phyloP scores from a whole-genome alignment of 2,113 vertebrate genomes.

The Lontra canadensis region DNA sequence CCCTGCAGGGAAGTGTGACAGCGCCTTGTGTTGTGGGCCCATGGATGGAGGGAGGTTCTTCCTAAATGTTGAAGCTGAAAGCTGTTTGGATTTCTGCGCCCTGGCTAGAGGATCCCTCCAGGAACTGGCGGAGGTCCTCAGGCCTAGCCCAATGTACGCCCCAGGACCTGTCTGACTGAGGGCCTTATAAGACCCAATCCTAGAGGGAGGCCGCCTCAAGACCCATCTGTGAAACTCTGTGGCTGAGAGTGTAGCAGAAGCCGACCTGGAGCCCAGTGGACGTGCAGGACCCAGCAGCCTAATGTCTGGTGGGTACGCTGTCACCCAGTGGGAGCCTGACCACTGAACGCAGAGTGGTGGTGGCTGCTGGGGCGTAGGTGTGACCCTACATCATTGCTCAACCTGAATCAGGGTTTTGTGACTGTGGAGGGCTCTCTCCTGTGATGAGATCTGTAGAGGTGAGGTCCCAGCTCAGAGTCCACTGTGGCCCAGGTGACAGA shows the following conservation, averaged over 20 bases:
- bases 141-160: not conserved
- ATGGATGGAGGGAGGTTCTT: not conserved
- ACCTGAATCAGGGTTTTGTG: not conserved
- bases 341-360: accelerated
- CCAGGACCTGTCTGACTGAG: not conserved
- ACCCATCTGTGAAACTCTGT: not conserved
- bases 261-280: not conserved
- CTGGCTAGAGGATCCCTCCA: not conserved
- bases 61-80: not conserved
- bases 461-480: not conserved
- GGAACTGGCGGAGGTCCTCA: not conserved
- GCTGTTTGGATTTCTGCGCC: not conserved
- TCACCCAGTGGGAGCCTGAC: not conserved
- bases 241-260: not conserved
- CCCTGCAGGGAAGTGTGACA: not conserved
- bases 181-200: not conserved
- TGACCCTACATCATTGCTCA: not conserved
- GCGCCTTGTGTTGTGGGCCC: not conserved
- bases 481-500: not conserved
- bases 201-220: not conserved
- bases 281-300: not conserved
- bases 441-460: not conserved
- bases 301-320: accelerated
- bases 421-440: not conserved
- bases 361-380: not conserved